A percentile compares a stretch with the other conserved stretches of the same genome.
These are phyloP conservation scores for Oscheius sp. DNA, from an alignment of 2,888 invertebrate genomes.

Conservation along the genomic window DNA sequence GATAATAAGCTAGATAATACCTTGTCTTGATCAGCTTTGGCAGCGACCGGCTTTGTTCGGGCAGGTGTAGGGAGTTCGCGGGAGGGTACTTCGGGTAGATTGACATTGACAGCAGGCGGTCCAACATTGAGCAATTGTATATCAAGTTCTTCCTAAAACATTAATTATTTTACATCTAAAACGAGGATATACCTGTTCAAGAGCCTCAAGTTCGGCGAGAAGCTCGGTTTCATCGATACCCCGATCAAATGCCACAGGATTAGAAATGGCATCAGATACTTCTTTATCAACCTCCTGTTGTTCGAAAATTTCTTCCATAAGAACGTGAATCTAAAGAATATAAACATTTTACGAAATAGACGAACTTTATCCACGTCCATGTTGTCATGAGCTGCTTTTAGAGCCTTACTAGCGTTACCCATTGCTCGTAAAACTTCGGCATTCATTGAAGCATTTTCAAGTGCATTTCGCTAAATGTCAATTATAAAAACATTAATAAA, in stretches of 20 bases:
- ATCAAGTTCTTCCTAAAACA: slow-evolving; percentile 72
- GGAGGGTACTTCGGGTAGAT: slow-evolving; percentile 66
- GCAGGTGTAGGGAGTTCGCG: slow-evolving; percentile 44
- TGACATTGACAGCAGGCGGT: slow-evolving; percentile 49
- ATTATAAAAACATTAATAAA: neutral
- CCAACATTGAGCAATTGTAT: slow-evolving; percentile 71
- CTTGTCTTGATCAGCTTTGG: slow-evolving; percentile 34
- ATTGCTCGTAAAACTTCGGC: slow-evolving; percentile 95
- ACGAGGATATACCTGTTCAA: slow-evolving; percentile 71
- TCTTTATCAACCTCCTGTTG: slow-evolving; percentile 97
- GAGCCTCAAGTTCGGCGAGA: slow-evolving; percentile 73
- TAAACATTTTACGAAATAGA: neutral
- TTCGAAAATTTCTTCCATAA: slow-evolving; percentile 99
- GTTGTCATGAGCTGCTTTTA: slow-evolving; percentile 94
- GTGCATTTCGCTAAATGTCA: slow-evolving; percentile 83
- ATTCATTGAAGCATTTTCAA: slow-evolving; percentile 95
- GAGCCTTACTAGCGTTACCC: slow-evolving; percentile 92
- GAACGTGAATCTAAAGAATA: slow-evolving; percentile 84
- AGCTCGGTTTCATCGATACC: slow-evolving; percentile 81
- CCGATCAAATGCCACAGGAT: slow-evolving; percentile 89
- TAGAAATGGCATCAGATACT: slow-evolving; percentile 97
- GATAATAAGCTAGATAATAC: too few species aligned
- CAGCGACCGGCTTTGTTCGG: slow-evolving; percentile 35
- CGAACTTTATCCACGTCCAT: slow-evolving; percentile 72
- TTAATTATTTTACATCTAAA: too few species aligned